These are phyloP conservation scores for Chalcosyrphus nemorum DNA, from an alignment of 2,888 invertebrate genomes.

Conservation along the genomic window DNA sequence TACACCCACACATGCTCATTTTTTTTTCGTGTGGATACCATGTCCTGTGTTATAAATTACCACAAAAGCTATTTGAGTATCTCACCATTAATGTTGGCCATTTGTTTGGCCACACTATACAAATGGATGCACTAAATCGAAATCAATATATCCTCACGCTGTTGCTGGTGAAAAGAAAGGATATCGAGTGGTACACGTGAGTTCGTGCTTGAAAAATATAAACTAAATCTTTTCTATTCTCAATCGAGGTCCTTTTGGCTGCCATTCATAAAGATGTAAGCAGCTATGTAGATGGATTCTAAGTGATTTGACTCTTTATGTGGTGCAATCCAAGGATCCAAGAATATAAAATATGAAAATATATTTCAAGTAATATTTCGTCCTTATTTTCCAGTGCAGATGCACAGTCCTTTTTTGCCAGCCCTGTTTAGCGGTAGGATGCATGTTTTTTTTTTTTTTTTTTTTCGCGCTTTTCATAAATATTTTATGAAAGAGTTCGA, in stretches of 20 bases:
- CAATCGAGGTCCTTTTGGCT: background rate
- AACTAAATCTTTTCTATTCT: no score
- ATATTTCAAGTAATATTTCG: constrained; percentile 38
- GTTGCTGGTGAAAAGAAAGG: background rate
- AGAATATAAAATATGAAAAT: constrained; percentile 50
- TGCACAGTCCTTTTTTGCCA: background rate
- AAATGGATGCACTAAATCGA: constrained; percentile 41
- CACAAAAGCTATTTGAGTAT: constrained; percentile 12
- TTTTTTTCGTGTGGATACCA: background rate
- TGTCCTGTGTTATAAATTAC: constrained; percentile 23
- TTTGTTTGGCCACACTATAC: constrained; percentile 43
- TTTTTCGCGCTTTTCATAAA: constrained; percentile 14
- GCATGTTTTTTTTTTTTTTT: background rate
- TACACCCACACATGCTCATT: background rate
- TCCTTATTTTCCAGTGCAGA: background rate
- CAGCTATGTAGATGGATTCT: constrained; percentile 16
- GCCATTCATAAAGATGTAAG: constrained; percentile 4
- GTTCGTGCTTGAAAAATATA: no score
- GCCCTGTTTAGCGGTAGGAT: background rate
- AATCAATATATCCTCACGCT: constrained; percentile 1
- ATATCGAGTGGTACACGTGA: background rate
- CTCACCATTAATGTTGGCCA: constrained; percentile 26
- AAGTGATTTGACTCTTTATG: constrained; percentile 40
- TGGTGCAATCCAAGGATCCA: constrained; percentile 27
- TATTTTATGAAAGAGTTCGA: constrained; percentile 15